Percentiles rank a stretch among this genome's conserved stretches.
Conservation (phyloP, 2,888 invertebrate species). For the Electrophaes corylata region DNA sequence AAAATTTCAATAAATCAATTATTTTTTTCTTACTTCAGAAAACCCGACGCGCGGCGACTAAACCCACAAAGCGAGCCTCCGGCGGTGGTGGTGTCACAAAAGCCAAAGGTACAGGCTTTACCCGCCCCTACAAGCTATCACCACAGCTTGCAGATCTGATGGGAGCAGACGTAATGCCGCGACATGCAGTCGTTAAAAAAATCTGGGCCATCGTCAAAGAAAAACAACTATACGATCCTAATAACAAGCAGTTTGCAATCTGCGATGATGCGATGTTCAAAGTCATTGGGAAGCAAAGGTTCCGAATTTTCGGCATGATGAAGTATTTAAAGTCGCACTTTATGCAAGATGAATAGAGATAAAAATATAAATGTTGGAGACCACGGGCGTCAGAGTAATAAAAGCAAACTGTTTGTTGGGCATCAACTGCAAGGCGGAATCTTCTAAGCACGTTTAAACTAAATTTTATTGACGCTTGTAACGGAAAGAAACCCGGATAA, state of each 20-base stretch:
- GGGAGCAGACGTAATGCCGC: conserved; percentile 92
- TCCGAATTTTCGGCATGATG: conserved; percentile 98
- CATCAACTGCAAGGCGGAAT: not conserved
- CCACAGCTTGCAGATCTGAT: conserved; percentile 93
- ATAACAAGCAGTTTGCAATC: conserved; percentile 97
- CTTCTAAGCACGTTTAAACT: too few species aligned
- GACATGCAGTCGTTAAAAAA: conserved; percentile 94
- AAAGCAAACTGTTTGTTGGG: not conserved
- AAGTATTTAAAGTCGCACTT: conserved; percentile 97
- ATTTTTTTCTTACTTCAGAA: conserved; percentile 19
- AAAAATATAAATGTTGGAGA: not conserved
- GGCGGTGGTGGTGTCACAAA: conserved; percentile 39
- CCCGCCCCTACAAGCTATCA: conserved; percentile 92
- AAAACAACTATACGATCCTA: conserved; percentile 94
- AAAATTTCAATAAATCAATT: not conserved
- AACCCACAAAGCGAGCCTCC: conserved; percentile 26
- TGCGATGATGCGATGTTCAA: conserved; percentile 95
- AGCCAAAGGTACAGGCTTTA: conserved; percentile 89
- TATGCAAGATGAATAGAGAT: conserved; percentile 61
- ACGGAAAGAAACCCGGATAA: not conserved
- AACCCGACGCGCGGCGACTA: conserved; percentile 67
- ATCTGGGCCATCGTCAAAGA: conserved; percentile 96
- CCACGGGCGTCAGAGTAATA: not conserved
- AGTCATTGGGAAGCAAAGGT: conserved; percentile 95
- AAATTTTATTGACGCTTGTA: too few species aligned